Evolutionary conservation across 1,140 invertebrate genomes (phyloP).

Genomic region (Drosophila paulistorum): DNA sequence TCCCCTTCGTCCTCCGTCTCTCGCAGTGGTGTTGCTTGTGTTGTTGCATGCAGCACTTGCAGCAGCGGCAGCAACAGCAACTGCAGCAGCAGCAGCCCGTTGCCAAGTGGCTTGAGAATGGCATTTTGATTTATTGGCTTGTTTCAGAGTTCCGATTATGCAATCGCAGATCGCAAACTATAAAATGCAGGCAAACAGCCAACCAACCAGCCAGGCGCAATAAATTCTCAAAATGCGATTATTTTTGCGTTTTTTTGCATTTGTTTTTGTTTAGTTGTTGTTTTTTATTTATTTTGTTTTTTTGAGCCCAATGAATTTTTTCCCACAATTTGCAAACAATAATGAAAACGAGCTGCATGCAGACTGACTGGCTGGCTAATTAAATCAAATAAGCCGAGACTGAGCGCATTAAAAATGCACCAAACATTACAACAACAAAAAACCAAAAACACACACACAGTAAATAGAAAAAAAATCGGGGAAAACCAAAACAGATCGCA

Average conservation of each 20-base stretch:
- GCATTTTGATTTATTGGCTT: conserved; percentile 79
- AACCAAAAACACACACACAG: no score
- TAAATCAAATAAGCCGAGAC: conserved; percentile 66
- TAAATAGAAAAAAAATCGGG: conserved; percentile 44
- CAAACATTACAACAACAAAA: conserved; percentile 1
- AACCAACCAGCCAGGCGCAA: conserved; percentile 33
- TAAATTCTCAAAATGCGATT: conserved; percentile 59
- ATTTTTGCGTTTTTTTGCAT: conserved; percentile 14
- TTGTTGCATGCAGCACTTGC: conserved; percentile 56
- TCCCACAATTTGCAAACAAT: conserved; percentile 80
- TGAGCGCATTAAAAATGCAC: conserved; percentile 59
- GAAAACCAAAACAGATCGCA: conserved; percentile 31
- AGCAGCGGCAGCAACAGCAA: conserved; percentile 33
- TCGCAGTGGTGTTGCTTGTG: conserved; percentile 24
- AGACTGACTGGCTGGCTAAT: conserved; percentile 49
- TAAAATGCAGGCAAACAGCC: conserved; percentile 46
- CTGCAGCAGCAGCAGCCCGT: conserved; percentile 19
- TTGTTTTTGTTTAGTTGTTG: conserved; percentile 10
- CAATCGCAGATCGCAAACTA: conserved; percentile 47
- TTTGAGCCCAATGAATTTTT: conserved; percentile 62
- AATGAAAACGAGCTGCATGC: conserved; percentile 59
- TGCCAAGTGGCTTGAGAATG: conserved; percentile 65
- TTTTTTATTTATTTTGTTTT: background rate
- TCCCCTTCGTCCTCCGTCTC: conserved; percentile 9
- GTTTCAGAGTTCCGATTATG: conserved; percentile 63